Evolutionary conservation across 2,797 vertebrate species (phyloP), one percentile per base, ranked within the genome.

Genomic region (Heterohyrax brucei): DNA sequence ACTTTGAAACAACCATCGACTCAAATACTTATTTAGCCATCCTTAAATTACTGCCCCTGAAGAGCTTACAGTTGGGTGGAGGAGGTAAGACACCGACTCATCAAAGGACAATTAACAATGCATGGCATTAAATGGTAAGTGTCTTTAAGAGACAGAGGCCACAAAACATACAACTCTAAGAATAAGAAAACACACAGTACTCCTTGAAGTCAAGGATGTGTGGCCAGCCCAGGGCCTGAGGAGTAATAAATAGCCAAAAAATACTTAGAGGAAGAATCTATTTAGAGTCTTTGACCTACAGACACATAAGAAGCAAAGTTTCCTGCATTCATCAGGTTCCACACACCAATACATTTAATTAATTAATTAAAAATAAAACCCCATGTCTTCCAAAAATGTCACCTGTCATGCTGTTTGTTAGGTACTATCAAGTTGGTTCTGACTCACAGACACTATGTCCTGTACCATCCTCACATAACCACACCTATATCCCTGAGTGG

Each of bases 41-140:
- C 86, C 81, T 94, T 91, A 94, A 85, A 44, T 85, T 87, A 77
- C 48, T 75, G 14, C 39, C 30, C 89, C 33, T 75, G 80, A 84
- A 87, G 24, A 93, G 87, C 66, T 95, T 91, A 91, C 1, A 87
- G 62, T 95, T 48, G 76, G 61, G 39, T 48, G 21, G 85, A 94
- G 13, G 33, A 82, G 22, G 72, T 92, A 84, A 90, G 78, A 90
- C 46, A 89, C 14, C 77, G n/a, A 70, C 3, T 16, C 28, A 75
- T 70, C 33, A 79, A 92, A 95, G 61, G 72, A 92, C 30, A 84
- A 84, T 87, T 78, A 80, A 66, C 30, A 93, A 59, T 56, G 12
- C 48, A 70, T 24, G 56, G 53, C 53, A 79, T 62, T 90, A 91
- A 91, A 72, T 80, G n/a, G 10, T 80, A 86, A 86, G 10, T 83